Conservation (phyloP, 2,888 invertebrate genomes). For the Scaptomyza tumidula region DNA sequence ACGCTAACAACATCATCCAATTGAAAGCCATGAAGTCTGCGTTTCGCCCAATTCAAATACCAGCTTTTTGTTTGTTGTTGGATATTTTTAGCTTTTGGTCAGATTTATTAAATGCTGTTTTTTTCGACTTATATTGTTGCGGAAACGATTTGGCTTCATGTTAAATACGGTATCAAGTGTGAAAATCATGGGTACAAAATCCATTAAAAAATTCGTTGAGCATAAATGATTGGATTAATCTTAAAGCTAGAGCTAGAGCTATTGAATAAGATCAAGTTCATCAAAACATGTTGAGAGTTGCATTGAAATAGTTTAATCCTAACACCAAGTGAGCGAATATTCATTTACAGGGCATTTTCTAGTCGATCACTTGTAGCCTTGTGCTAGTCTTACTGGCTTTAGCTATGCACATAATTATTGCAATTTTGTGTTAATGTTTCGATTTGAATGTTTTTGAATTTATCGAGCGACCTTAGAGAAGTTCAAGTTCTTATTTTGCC, state of each 20-base stretch:
- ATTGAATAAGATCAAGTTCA: not conserved
- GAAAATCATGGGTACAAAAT: not conserved
- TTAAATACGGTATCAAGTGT: slow-evolving; percentile 11
- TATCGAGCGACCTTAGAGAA: not conserved
- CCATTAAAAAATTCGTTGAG: not conserved
- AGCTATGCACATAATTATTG: slow-evolving; percentile 20
- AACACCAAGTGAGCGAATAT: not conserved
- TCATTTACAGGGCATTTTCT: slow-evolving; percentile 12
- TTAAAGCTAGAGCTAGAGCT: not conserved
- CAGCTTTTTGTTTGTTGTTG: slow-evolving; percentile 19
- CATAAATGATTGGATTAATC: not conserved
- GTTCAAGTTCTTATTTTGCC: slow-evolving; percentile 18
- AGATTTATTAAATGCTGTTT: slow-evolving; percentile 42
- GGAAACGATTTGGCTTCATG: slow-evolving; percentile 50
- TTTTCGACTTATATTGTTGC: slow-evolving; percentile 64
- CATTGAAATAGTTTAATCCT: not conserved
- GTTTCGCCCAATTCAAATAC: slow-evolving; percentile 33
- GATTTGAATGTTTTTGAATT: not conserved
- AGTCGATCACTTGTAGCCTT: not conserved
- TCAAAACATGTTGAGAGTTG: not conserved
- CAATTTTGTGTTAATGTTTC: slow-evolving; percentile 20
- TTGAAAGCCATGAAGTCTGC: slow-evolving; percentile 60
- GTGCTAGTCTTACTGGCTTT: not conserved
- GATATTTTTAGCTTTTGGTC: slow-evolving; percentile 26
- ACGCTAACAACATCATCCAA: slow-evolving; percentile 46